Evolutionary conservation across 2,113 vertebrate genomes (phyloP).

Genomic region (Muntiacus muntjak): DNA sequence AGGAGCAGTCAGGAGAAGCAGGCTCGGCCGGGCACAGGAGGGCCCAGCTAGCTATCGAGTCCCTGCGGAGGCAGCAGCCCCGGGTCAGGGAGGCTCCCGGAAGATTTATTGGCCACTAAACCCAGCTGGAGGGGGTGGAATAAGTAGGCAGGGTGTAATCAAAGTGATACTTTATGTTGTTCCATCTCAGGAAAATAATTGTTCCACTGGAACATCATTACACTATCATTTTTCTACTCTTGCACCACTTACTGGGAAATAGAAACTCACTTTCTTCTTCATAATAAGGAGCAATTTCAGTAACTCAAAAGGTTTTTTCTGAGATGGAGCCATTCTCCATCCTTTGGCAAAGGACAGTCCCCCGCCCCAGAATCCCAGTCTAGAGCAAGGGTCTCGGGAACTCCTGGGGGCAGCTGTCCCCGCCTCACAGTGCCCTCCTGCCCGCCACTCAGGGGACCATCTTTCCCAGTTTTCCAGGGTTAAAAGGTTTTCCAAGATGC

Average conservation of each 20-base stretch:
- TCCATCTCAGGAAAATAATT: slow-evolving; percentile 67
- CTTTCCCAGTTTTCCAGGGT: not conserved
- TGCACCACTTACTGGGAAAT: slow-evolving; percentile 65
- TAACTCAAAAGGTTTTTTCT: slow-evolving; percentile 69
- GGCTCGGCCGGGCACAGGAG: not conserved
- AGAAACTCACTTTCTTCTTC: slow-evolving; percentile 63
- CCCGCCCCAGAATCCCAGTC: not conserved
- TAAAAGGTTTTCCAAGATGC: not conserved
- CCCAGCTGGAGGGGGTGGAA: not conserved
- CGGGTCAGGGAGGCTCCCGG: not conserved
- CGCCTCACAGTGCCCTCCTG: not conserved
- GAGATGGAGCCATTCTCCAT: not conserved
- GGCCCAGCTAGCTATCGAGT: not conserved
- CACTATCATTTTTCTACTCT: slow-evolving; percentile 55
- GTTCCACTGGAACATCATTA: slow-evolving; percentile 67
- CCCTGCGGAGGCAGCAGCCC: not conserved
- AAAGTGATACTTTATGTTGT: slow-evolving; percentile 42
- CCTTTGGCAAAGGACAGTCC: rapidly evolving
- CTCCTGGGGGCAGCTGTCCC: not conserved
- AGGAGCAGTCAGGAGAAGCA: not conserved
- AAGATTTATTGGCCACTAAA: slow-evolving; percentile 30
- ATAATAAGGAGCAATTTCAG: slow-evolving; percentile 71
- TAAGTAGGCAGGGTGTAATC: not conserved
- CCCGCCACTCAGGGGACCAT: not conserved
- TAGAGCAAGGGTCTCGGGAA: not conserved